Evolutionary conservation across 1,140 invertebrate genomes (phyloP), one percentile per base, ranked within the genome.

Genomic region (Apolygus lucorum): DNA sequence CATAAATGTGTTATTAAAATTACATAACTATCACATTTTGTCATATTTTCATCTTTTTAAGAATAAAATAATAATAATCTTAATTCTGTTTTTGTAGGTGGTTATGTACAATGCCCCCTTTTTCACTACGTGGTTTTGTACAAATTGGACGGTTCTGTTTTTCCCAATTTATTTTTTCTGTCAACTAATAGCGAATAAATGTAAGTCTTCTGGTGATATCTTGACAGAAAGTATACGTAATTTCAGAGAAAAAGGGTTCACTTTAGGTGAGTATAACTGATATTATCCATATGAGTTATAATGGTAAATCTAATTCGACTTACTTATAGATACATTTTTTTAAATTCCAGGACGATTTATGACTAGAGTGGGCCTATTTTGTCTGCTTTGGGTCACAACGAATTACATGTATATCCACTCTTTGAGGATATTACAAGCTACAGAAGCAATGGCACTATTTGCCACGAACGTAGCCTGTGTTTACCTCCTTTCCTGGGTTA

Each of bases 401-500:
- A 93, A 94, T 77, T 96, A 94, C 77, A 89, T 95, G 85, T 94
- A 95, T 78, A 89, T 93, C 29, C 86, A 91, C 75, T 90, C 93
- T 0, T 80, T 96, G 73, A 83, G 88, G 72, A 92, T 93, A 71
- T 81, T 97, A 1, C 83, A 92, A 67, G 90, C 92, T 0, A 96
- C 93, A 0, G 94, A 95, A 77, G 93, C 93, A 1, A 90, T 96
- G 82, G 90, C 93, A 0, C 80, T 98, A 13, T 96, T 95, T 76
- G 91, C 94, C 14, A 95, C 93, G 22, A 95, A 95, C 74, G 92
- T 96, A 2, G 90, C 91, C 8, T 95, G 92, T 76, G 91, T 95
- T 68, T 98, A 97, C 79, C 82, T 97, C 8, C 82, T 98, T 1
- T 96, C 93, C 0, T 97, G 94, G 95, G 94, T 96, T 64, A 93